These are phyloP conservation scores for Pyrrhosoma nymphula DNA, from an alignment of 2,888 invertebrate genomes.

Conservation along the genomic window DNA sequence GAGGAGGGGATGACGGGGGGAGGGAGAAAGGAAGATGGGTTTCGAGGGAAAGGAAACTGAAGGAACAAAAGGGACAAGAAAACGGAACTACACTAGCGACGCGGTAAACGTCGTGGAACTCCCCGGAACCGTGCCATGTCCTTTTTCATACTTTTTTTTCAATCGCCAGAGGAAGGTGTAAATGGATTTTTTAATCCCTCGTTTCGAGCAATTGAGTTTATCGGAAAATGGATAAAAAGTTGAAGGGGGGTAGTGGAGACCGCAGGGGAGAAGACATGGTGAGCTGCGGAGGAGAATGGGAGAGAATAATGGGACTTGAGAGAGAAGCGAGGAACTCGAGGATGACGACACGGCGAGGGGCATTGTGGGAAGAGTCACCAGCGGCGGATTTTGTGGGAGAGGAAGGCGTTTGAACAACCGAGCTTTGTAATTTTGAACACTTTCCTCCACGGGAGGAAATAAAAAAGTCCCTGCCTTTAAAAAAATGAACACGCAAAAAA, in stretches of 20 bases:
- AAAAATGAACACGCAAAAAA: too few relatives aligned
- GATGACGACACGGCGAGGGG: background rate
- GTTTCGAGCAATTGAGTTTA: conserved; percentile 28
- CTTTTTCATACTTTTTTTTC: background rate
- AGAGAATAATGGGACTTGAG: background rate
- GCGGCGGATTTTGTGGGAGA: too few relatives aligned
- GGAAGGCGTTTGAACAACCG: too few relatives aligned
- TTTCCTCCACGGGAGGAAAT: too few relatives aligned
- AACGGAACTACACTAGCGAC: background rate
- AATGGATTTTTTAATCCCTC: background rate
- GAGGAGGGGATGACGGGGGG: too few relatives aligned
- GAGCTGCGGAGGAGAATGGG: background rate
- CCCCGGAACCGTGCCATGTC: background rate
- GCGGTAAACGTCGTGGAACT: background rate
- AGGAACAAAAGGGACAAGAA: background rate
- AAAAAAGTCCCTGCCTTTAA: too few relatives aligned
- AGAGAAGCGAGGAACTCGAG: background rate
- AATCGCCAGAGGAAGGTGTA: background rate
- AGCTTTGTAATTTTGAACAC: too few relatives aligned
- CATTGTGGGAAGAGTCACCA: too few relatives aligned
- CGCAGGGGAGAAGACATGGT: background rate
- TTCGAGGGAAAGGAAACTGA: background rate
- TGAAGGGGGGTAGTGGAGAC: background rate
- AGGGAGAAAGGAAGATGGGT: too few relatives aligned
- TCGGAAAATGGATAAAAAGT: background rate